Base-by-base conservation (phyloP, 1,140 invertebrate genomes). In the Bombus superbus region DNA sequence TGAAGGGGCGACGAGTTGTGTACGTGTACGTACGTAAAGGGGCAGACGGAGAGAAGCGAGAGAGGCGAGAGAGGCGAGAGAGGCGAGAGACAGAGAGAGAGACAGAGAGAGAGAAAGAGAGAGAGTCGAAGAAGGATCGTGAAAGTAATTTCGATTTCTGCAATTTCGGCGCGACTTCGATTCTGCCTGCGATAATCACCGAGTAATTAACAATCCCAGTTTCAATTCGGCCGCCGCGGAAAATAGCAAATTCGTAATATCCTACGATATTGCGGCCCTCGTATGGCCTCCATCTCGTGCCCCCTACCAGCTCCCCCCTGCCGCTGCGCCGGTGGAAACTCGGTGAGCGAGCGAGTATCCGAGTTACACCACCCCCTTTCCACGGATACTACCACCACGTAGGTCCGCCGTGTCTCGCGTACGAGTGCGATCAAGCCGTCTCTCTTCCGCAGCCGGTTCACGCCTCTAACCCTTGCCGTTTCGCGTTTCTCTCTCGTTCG, bases 201-300 rank as follows among this genome's bases (percentile, higher is more conserved):
- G 88, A 94, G 93, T 95, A 95, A 95, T 95, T 95, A 95, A 94
- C 94, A 95, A 95, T 95, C 94, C 89, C 93, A 94, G 93, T 95
- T 95, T 95, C 94, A 94, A 95, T 95, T 94, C 92, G 91, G 89
- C 88, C 88, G 80, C 90, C 93, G 93, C 94, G 94, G 94, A 94
- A 95, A 95, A 95, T 95, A 94, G 95, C 94, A 95, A 95, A 95
- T 95, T 95, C 93, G 95, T 95, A 95, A 95, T 95, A 95, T 95
- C 95, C 95, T 95, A 95, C 93, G 94, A 95, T 95, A 95, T 95
- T 94, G 93, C 92, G 82, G 89, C 87, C 59, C 87, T 88, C 83
- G 87, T 84, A 82, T 76, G 77, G 85, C 85, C 80, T 82, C 80
- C 83, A 85, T 77, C 83, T 84, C 83, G 83, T 59, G 72, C 80